Conservation (phyloP, 2,888 invertebrate species). For the Eristalinus aeneus region DNA sequence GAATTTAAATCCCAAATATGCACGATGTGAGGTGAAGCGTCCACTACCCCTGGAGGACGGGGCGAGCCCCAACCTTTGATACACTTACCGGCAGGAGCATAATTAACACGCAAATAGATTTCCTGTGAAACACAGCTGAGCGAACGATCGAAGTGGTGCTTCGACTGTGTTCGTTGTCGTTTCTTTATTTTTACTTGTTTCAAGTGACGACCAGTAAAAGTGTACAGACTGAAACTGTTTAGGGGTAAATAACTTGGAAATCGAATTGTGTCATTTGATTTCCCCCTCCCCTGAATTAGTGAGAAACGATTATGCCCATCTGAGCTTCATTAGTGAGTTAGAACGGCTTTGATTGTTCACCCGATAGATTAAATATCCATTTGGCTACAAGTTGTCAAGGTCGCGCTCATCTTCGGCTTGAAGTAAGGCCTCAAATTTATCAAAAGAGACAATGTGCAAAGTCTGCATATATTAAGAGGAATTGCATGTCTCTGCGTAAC, state of each 20-base stretch:
- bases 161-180: neutral
- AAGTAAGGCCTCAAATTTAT: neutral
- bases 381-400: conserved; percentile 11
- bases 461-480: neutral
- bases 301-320: neutral
- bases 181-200: neutral
- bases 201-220: neutral
- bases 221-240: neutral
- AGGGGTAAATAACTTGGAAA: neutral
- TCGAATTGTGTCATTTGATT: neutral
- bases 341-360: neutral
- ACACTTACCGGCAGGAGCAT: conserved; percentile 18
- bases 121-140: neutral
- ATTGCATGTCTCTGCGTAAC: neutral
- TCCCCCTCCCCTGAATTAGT: neutral
- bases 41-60: conserved; percentile 26
- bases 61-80: conserved; percentile 47
- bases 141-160: neutral
- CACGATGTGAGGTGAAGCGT: neutral
- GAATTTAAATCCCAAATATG: conserved; percentile 29
- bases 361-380: conserved; percentile 33
- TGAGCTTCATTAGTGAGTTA: neutral
- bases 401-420: neutral
- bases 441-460: neutral
- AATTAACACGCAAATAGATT: conserved; percentile 29